phyloP scores from a whole-genome alignment of 2,888 invertebrate genomes.

The Anticlea derivata region DNA sequence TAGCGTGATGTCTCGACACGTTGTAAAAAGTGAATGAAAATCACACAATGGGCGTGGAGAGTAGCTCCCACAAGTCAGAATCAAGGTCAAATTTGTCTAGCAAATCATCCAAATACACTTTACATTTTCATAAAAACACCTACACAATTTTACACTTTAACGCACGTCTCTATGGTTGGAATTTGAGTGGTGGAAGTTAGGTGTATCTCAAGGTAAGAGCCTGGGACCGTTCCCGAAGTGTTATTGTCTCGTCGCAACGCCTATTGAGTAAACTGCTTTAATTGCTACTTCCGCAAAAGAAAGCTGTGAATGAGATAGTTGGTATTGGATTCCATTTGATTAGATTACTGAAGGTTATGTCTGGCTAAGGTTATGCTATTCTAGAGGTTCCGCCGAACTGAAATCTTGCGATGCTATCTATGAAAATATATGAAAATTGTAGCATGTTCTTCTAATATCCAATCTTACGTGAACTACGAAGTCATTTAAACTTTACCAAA shows the following conservation, averaged over 20 bases:
- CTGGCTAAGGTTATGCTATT: neutral
- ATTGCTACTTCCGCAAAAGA: constrained; percentile 71
- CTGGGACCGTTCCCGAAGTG: constrained; percentile 70
- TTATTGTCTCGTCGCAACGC: constrained; percentile 71
- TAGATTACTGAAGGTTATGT: constrained; percentile 2
- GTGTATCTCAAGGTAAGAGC: constrained; percentile 60
- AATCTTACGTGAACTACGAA: too few relatives aligned
- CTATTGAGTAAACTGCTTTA: constrained; percentile 60
- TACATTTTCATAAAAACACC: constrained; percentile 36
- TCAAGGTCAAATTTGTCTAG: constrained; percentile 78
- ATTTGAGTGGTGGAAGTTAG: constrained; percentile 28
- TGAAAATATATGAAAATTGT: too few relatives aligned
- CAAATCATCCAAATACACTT: constrained; percentile 65
- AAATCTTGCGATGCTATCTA: too few relatives aligned
- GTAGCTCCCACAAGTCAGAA: constrained; percentile 66
- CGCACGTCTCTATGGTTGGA: constrained; percentile 13
- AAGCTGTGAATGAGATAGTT: constrained; percentile 46
- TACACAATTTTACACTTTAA: constrained; percentile 37
- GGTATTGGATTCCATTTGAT: constrained; percentile 19
- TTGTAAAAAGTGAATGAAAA: constrained; percentile 75
- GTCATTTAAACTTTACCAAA: too few relatives aligned
- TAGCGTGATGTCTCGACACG: constrained; percentile 46
- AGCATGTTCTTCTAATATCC: too few relatives aligned
- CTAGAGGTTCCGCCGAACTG: neutral
- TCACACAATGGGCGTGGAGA: constrained; percentile 66